Evolutionary conservation across 2,113 vertebrate species (phyloP), one percentile per base, ranked within the genome.

Genomic region (Cichladusa arquata): DNA sequence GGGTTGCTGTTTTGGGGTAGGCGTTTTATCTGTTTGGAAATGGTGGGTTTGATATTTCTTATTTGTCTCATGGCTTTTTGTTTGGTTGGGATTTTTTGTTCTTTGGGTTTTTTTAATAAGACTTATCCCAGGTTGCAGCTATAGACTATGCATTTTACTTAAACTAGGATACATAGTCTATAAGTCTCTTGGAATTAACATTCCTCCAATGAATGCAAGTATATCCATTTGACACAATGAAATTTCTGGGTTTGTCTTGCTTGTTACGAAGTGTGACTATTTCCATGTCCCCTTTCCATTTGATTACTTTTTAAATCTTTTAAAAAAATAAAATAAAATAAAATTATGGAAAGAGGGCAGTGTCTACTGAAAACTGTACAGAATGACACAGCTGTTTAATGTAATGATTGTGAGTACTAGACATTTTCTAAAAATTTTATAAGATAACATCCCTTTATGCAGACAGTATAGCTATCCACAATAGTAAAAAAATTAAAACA

Each of bases 21-120:
- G 3, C 2, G 12, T 42, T 40, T 36, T 26, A 24, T 12, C 1
- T 38, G 34, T 48, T 54, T 40, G 44, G 11, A 50, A 84, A 31
- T 28, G 0, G 14, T 28, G 12, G 4, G 1, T 19, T 54, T 62
- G 16, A 54, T 65, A 9, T 28, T 76, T 66, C 24, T 66, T 33
- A 3, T 33, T 60, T 67, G 3, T 9, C 28, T 54, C 23, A 15
- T 19, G 56, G 3, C 3, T 74, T 51, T 22, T 73, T 9, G 2
- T 22, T 73, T 9, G 2, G 4, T 19, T 19, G 3, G 5, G 11
- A 1, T n/a, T 5, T 56, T 22, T n/a, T 20, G 8, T 34, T 22
- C 25, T n/a, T 25, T 5, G 6, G 14, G 6, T 22, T 76, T 48
- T 69, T 18, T 17, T 19, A 81, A 28, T 53, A 60, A 45, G 8